Percentiles rank a stretch among this genome's conserved stretches.
These are phyloP conservation scores for Psittacula derbiana DNA, from an alignment of 2,797 vertebrate species.

Conservation along the genomic window DNA sequence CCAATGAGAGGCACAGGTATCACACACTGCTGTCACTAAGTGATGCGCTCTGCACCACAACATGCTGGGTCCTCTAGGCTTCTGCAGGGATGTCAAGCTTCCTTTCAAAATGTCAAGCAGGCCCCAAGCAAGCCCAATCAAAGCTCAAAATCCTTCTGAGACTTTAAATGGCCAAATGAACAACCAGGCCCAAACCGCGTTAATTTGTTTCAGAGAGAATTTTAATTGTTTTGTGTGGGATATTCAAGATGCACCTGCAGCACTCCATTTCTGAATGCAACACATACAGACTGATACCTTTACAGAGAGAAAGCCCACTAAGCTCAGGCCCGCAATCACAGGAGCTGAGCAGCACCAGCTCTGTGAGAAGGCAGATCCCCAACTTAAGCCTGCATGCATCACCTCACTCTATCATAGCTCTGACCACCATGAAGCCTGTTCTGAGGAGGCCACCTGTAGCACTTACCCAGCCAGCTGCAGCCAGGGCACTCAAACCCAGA, in stretches of 20 bases:
- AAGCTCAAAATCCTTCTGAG: neutral
- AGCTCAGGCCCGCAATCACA: rapidly evolving
- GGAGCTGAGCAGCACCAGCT: neutral
- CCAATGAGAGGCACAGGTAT: neutral
- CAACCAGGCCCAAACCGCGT: neutral
- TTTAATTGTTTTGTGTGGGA: neutral
- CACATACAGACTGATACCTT: rapidly evolving
- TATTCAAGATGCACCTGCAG: neutral
- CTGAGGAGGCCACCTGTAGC: neutral
- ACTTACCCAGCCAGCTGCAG: neutral
- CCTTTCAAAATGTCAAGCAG: neutral
- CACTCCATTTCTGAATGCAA: rapidly evolving
- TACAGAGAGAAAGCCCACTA: neutral
- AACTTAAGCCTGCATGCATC: rapidly evolving
- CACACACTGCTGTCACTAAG: neutral
- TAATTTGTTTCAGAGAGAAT: neutral
- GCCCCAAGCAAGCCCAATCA: neutral
- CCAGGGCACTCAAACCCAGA: neutral
- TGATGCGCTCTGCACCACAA: neutral
- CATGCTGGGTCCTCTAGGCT: neutral
- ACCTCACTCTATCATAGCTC: rapidly evolving
- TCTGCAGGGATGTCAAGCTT: neutral
- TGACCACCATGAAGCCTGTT: rapidly evolving
- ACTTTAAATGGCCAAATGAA: neutral
- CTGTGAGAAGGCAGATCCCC: neutral